These are phyloP conservation scores for Thunnus maccoyii DNA, from an alignment of 2,113 vertebrate genomes.

Conservation along the genomic window DNA sequence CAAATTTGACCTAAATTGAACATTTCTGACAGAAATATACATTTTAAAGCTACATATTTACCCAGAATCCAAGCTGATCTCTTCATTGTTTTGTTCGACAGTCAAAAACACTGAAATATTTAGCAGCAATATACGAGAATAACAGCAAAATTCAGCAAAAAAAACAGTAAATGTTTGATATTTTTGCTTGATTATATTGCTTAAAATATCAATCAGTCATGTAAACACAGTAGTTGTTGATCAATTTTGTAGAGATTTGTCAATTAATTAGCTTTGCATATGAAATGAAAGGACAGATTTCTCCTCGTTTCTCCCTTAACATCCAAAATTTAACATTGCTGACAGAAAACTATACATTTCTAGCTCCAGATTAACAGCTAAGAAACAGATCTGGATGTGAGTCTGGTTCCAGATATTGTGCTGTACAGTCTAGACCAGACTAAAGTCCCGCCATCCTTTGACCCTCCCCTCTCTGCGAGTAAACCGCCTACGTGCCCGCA, in stretches of 20 bases:
- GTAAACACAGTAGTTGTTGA: neutral
- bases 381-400: neutral
- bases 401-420: neutral
- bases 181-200: too few species aligned
- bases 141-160: too few species aligned
- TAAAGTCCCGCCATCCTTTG: slow-evolving; percentile 31
- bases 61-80: neutral
- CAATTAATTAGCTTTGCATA: too few species aligned
- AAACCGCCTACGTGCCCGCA: slow-evolving; percentile 42
- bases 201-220: too few species aligned
- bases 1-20: neutral
- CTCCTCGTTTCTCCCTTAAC: too few species aligned
- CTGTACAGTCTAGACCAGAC: slow-evolving; percentile 8
- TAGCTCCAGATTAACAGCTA: too few species aligned
- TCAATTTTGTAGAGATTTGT: neutral
- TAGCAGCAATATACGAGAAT: neutral
- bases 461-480: neutral
- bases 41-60: neutral
- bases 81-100: neutral
- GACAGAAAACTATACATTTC: neutral
- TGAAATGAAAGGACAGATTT: too few species aligned
- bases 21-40: too few species aligned
- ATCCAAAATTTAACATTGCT: neutral
- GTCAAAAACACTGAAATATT: neutral
- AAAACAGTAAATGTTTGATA: neutral